Percentiles rank a stretch among this genome's conserved stretches.
Conservation (phyloP, 2,888 invertebrate genomes). For the Chrysolina haemoptera region DNA sequence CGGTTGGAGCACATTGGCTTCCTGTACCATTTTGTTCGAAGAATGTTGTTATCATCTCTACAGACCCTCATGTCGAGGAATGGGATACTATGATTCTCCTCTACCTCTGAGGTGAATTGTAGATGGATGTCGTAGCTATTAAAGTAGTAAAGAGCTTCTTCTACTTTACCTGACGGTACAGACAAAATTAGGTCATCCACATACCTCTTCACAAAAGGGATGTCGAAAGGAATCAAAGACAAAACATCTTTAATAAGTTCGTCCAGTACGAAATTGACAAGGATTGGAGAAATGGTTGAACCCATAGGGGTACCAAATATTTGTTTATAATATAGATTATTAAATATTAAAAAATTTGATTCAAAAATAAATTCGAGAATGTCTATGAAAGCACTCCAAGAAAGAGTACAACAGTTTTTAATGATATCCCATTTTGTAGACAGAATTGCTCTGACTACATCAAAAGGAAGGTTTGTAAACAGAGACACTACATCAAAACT, state of each 20-base stretch:
- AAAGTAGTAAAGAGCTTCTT: neutral
- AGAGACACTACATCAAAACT: constrained; percentile 18
- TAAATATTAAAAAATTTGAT: neutral
- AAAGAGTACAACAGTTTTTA: neutral
- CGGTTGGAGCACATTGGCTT: neutral
- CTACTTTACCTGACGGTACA: neutral
- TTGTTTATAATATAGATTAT: constrained; percentile 9
- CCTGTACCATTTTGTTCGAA: neutral
- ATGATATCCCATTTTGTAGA: constrained; percentile 18
- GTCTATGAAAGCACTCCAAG: constrained; percentile 14
- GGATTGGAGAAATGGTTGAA: neutral
- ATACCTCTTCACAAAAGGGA: neutral
- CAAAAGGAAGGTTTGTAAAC: constrained; percentile 26
- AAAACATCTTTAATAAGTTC: neutral
- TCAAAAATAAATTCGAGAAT: constrained; percentile 7
- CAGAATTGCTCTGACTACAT: constrained; percentile 1
- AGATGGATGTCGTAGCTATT: neutral
- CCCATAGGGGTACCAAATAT: constrained; percentile 16
- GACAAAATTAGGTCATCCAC: neutral
- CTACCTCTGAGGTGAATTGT: neutral
- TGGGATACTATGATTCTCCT: neutral
- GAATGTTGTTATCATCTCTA: neutral
- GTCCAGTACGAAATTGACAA: neutral
- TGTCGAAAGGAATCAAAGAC: neutral
- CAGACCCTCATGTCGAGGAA: neutral